Base-by-base conservation (phyloP, 2,113 vertebrate species). In the Butastur rufipennis region DNA sequence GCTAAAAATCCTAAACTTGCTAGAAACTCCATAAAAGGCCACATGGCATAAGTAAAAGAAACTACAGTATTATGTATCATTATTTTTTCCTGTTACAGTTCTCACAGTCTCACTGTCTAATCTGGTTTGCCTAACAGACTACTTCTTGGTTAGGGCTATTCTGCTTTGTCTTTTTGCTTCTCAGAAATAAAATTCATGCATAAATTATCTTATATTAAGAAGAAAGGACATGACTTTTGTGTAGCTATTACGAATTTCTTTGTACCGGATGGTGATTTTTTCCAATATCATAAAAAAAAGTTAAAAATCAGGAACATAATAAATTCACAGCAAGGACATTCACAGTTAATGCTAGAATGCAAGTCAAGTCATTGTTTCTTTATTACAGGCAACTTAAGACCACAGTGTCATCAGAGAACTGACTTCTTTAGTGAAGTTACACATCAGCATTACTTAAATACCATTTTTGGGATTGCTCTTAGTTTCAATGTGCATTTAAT, bases 1-100 rank as follows among this genome's bases (percentile, higher is more conserved):
- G 22, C 8, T 77, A 53, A 77, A 90, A 86, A 22, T 27, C 40
- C 36, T 72, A 36, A 77, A 65, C 31, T 77, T 72, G 23, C 15
- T 68, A 66, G 48, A 92, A 90, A n/a, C 7, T 50, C 34, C 40
- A 40, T 50, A 48, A 65, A 65, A 86, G 11, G 2, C 32, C 34
- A 32, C 20, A 25, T 42, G 27, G 5, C 5, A 25, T 26, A 56
- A 65, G 7, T 82, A 61, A 79, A 75, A 79, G 19, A 88, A 88
- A 48, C 13, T 23, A 19, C 21, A 42, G 2, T 11, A 43, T 32
- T 47, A 70, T 12, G 8, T 50, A 23, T 65, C 16, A 34, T 15
- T 18, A 6, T 38, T 75, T 89, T 78, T 71, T 26, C 43, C 26
- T 0, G 0, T 48, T 48, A 9, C 3, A 71, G 16, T 25, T 47